Evolutionary conservation across 1,140 invertebrate species (phyloP), one percentile per base, ranked within the genome.

Genomic region (Lasaia peninsularis): DNA sequence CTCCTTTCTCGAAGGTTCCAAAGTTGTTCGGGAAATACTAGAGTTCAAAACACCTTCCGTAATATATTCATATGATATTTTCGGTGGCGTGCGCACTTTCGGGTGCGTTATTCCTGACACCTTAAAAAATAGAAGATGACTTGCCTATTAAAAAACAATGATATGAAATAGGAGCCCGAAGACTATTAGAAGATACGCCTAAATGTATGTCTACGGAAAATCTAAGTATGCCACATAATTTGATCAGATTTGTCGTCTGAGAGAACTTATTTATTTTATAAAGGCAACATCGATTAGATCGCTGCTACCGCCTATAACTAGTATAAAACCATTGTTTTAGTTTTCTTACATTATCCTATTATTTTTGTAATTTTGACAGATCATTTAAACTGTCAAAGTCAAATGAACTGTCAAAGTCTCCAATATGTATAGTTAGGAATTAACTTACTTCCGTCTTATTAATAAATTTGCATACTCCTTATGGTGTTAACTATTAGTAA

Each of bases 61-160:
- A 44, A 44, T 10, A 44, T 44, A 44, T 44, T 44, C 40, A 44
- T 16, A 44, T 44, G 40, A 44, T 44, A 44, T 20, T 20, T 20
- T 8, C 10, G 18, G 14, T 18, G 11, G 40, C 18, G 40, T 18
- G 40, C 16, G 10, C 14, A 10, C 37, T 18, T 44, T 44, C 12
- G 4, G 37, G 14, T 40, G 35, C 16, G 14, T 18, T 44, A 44
- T 44, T 18, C 18, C 18, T 18, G 37, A 44, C 18, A 14, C 16
- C 37, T 14, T 11, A 16, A 18, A 44, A 2, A 44, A 18, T 44
- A 18, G 16, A 37, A n/a, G 37, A 14, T 44, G 14, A 18, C 18
- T 18, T 10, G 37, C 10, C 37, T 44, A 20, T 44, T 44, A 10
- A 44, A 44, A 44, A 28, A 28, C 24, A 28, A 44, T 44, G 37